These are phyloP conservation scores for Eucidaris tribuloides DNA, from an alignment of 35 echinoderm and acorn worm species.

Conservation along the genomic window DNA sequence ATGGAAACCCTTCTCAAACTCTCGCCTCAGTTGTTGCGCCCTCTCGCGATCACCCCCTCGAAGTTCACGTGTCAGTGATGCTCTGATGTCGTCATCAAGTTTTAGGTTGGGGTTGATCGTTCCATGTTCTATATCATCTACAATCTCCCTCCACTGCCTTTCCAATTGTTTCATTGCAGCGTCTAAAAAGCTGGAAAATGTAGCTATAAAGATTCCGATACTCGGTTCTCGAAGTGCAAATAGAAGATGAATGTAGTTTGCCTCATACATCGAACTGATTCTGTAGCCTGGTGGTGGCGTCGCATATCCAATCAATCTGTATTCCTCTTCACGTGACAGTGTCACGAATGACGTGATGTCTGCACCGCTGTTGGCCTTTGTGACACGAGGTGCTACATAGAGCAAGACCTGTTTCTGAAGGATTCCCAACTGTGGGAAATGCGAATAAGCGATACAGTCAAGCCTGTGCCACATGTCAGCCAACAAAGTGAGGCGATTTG, in stretches of 20 bases:
- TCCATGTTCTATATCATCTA: slow-evolving; percentile 35
- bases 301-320: not conserved
- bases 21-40: slow-evolving; percentile 18
- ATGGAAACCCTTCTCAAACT: slow-evolving; percentile 63
- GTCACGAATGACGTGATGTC: not conserved
- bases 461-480: not conserved
- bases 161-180: slow-evolving; percentile 35
- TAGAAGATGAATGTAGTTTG: slow-evolving; percentile 44
- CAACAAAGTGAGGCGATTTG: not conserved
- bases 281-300: slow-evolving; percentile 25
- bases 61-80: not conserved
- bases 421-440: slow-evolving; percentile 1
- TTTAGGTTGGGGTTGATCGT: slow-evolving; percentile 1
- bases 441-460: not conserved
- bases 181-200: slow-evolving; percentile 5
- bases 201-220: not conserved
- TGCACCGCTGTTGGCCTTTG: slow-evolving; percentile 19
- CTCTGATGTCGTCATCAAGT: not conserved
- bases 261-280: slow-evolving; percentile 3
- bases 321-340: not conserved
- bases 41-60: not conserved
- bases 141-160: slow-evolving; percentile 24
- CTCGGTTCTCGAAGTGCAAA: slow-evolving; percentile 53
- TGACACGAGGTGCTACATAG: not conserved
- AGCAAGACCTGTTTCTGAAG: slow-evolving; percentile 16